Percentiles rank a stretch among this genome's conserved stretches.
Evolutionary conservation across 2,888 invertebrate genomes (phyloP).

Genomic region (Athrips mouffetella): DNA sequence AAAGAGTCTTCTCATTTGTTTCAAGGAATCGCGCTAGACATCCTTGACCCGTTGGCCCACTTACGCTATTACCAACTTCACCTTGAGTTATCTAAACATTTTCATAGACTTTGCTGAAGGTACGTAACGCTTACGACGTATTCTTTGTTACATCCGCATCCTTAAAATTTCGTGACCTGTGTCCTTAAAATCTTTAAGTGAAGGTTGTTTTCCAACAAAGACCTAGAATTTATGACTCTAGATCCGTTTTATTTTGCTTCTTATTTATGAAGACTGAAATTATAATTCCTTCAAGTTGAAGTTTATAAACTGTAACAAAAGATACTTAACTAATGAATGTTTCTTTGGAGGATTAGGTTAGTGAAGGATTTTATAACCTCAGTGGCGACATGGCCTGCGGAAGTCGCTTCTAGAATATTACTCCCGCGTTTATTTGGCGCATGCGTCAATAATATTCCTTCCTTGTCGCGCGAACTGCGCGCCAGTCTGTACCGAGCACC

Average conservation of each 20-base stretch:
- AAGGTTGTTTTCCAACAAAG: neutral
- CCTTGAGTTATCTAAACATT: conserved; percentile 1
- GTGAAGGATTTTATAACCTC: neutral
- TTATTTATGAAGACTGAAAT: too few species aligned
- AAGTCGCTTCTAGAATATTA: conserved; percentile 61
- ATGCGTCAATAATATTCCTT: conserved; percentile 53
- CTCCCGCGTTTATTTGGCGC: conserved; percentile 67
- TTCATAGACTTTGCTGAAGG: neutral
- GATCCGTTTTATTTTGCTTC: neutral
- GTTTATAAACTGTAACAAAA: too few species aligned
- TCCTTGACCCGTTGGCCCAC: conserved; percentile 59
- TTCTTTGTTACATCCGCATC: neutral
- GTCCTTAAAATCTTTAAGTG: conserved; percentile 2
- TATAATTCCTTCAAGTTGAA: too few species aligned
- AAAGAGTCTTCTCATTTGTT: neutral
- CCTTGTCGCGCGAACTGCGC: conserved; percentile 59
- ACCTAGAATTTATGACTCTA: neutral
- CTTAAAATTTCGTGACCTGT: neutral
- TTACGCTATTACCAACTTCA: conserved; percentile 28
- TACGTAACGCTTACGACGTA: too few species aligned
- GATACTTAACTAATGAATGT: too few species aligned
- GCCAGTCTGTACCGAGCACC: conserved; percentile 61
- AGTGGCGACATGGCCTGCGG: conserved; percentile 25
- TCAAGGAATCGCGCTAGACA: conserved; percentile 23
- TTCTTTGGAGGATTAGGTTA: neutral